Evolutionary conservation across 2,797 vertebrate species (phyloP).

Genomic region (Acomys russatus): DNA sequence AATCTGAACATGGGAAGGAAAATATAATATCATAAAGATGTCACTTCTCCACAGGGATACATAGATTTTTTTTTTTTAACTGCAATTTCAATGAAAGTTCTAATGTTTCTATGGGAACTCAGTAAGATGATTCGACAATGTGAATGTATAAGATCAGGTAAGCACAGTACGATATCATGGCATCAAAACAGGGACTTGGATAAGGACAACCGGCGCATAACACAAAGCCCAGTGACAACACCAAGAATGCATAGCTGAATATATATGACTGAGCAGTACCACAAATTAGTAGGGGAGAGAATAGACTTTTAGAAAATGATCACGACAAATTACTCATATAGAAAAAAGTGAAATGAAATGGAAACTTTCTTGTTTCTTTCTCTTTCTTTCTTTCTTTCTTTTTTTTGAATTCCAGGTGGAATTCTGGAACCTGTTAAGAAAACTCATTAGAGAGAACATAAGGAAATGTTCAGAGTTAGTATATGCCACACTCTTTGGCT

Average conservation of each 20-base stretch:
- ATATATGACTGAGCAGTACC: not conserved
- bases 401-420: not conserved
- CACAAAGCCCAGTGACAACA: not conserved
- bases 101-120: not conserved
- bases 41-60: not conserved
- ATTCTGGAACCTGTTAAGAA: conserved; percentile 7
- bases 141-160: not conserved
- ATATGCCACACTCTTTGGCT: not conserved
- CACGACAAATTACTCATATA: not conserved
- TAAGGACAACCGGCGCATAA: not conserved
- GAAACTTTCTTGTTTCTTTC: not conserved
- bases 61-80: conserved; percentile 2
- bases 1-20: not conserved
- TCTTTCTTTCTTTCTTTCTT: not conserved
- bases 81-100: not conserved
- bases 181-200: not conserved
- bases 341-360: conserved; percentile 9
- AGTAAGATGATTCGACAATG: not conserved
- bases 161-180: not conserved
- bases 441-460: not conserved
- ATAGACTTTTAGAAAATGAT: not conserved
- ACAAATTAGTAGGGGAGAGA: not conserved
- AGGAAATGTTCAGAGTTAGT: not conserved
- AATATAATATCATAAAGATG: conserved; percentile 7
- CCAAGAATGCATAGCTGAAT: not conserved